A percentile compares a stretch with the other conserved stretches of the same genome.
phyloP scores from a whole-genome alignment of 2,113 vertebrate genomes.

The Ursus arctos region DNA sequence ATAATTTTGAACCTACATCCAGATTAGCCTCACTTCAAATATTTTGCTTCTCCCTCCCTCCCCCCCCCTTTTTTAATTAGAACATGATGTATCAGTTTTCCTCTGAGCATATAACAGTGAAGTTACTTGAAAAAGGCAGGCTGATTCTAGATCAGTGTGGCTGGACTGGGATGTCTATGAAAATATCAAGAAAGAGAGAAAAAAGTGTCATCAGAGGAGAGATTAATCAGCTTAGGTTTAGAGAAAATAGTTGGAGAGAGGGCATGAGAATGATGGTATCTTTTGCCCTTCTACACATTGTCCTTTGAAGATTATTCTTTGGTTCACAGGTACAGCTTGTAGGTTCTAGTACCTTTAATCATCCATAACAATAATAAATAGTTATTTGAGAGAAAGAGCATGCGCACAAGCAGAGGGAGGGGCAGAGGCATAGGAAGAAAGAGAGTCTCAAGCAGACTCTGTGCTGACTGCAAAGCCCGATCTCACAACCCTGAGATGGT shows the following conservation, averaged over 20 bases:
- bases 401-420: neutral
- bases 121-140: neutral
- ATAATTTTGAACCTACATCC: neutral
- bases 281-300: neutral
- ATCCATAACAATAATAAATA: neutral
- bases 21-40: neutral
- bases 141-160: neutral
- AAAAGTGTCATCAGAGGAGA: neutral
- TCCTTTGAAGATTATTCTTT: neutral
- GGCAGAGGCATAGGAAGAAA: neutral
- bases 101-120: neutral
- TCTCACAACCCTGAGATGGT: fast-evolving
- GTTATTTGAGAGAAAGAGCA: neutral
- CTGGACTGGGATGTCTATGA: neutral
- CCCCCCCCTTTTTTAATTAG: neutral
- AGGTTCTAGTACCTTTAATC: neutral
- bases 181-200: neutral
- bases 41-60: neutral
- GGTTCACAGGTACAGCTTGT: neutral
- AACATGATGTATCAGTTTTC: neutral
- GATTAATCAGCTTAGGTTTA: neutral
- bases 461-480: neutral
- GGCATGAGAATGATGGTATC: neutral
- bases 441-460: neutral
- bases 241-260: neutral